phyloP scores from a whole-genome alignment of 2,113 vertebrate genomes.

The Panthera uncia region DNA sequence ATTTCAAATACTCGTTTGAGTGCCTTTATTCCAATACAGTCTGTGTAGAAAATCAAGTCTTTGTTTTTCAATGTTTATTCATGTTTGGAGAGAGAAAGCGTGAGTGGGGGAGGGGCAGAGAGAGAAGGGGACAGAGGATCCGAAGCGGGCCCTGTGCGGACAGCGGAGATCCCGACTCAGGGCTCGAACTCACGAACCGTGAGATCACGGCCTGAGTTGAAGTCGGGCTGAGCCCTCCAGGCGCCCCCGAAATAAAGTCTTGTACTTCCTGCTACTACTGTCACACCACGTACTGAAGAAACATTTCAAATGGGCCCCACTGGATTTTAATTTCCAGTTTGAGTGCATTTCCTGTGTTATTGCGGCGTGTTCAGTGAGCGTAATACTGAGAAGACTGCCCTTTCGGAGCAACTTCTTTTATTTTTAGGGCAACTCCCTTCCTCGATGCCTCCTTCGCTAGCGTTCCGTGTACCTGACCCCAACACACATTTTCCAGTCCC shows the following conservation, averaged over 20 bases:
- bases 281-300: not conserved
- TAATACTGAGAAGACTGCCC: not conserved
- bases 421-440: not conserved
- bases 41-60: not conserved
- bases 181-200: too few species aligned
- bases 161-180: too few species aligned
- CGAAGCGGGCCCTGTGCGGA: too few species aligned
- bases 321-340: not conserved
- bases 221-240: too few species aligned
- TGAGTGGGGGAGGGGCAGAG: too few species aligned
- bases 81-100: too few species aligned
- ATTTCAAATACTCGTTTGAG: conserved; percentile 2
- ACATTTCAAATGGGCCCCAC: not conserved
- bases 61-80: too few species aligned
- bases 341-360: not conserved
- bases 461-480: not conserved
- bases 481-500: not conserved
- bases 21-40: not conserved
- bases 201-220: too few species aligned
- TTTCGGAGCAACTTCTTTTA: not conserved
- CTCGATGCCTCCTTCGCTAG: not conserved
- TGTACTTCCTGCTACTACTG: not conserved
- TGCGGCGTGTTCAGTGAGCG: not conserved
- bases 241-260: not conserved
- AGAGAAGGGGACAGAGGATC: too few species aligned